Base-by-base conservation (phyloP, 2,888 invertebrate genomes). In the Drosophila aldrichi region DNA sequence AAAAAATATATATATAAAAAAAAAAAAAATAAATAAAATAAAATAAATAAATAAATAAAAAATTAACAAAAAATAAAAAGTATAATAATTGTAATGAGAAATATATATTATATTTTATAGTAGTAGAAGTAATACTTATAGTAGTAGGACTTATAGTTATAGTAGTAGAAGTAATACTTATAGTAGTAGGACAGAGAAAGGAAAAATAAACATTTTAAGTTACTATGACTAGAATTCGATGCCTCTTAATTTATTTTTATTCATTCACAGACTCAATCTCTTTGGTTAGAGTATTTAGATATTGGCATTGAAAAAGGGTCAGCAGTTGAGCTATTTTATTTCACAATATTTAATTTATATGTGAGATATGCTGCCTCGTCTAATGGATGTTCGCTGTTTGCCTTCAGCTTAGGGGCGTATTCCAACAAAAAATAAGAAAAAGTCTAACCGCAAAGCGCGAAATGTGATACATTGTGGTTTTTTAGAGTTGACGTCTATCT, bases 381-480 rank as follows among this genome's bases (percentile, higher is more conserved):
- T 86, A 89, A 86, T 86, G 89, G 85, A 88, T 72, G 72, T 84
- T 79, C 59, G 72, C 61, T 86, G 85, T 86, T 86, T 77, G 65
- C 63, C 72, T 70, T 70, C 62, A 70, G 83, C 75, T 83, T 76
- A 71, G 89, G 60, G 71, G 61, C 72, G 70, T 72, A 58, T 66
- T 73, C 20, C 18, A 1, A 5, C 10, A 40, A 48, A 55, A 44
- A 56, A 29, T 43, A 2, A 70, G 55, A 46, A 59, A 67, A 67
- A 67, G 59, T 46, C 51, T 70, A 56, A 40, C 38, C 38, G 25
- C 78, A 78, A 70, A 89, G 89, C 83, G 84, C 74, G 87, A 89
- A 83, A 87, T 83, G 81, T 76, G 83, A 89, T 84, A 84, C 81
- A 81, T 72, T 81, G 79, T 59, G 78, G 78, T 59, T 66, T 51